Conservation (phyloP, 2,888 invertebrate species). For the Cryptus armator region DNA sequence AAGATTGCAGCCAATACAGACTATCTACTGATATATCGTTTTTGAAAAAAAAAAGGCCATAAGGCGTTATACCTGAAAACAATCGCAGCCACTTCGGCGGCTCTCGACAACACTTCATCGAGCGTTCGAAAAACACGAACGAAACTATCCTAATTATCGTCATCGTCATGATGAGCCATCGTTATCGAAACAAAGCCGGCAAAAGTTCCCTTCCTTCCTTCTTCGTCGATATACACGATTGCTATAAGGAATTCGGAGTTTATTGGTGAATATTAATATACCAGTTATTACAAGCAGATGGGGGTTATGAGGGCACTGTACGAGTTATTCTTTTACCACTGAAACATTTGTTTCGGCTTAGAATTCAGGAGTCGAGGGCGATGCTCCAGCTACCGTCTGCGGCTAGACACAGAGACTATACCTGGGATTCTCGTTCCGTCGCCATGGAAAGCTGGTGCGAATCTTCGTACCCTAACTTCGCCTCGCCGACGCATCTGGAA, state of each 20-base stretch:
- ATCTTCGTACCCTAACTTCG: conserved; percentile 29
- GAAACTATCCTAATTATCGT: conserved; percentile 39
- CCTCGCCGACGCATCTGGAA: conserved; percentile 78
- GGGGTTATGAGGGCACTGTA: not conserved
- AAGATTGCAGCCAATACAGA: conserved; percentile 18
- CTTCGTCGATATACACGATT: not conserved
- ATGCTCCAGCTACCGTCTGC: conserved; percentile 19
- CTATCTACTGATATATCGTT: conserved; percentile 2
- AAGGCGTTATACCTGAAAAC: conserved; percentile 52
- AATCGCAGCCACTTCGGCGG: conserved; percentile 56
- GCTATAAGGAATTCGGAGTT: not conserved
- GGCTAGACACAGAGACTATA: conserved; percentile 18
- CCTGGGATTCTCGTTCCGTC: conserved; percentile 36
- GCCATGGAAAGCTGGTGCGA: conserved; percentile 49
- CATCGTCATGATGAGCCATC: conserved; percentile 26
- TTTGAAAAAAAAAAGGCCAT: conserved; percentile 11
- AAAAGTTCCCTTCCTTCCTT: not conserved
- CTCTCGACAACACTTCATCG: conserved; percentile 28
- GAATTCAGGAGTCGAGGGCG: conserved; percentile 17
- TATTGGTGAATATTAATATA: not conserved
- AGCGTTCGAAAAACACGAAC: conserved; percentile 12
- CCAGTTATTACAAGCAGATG: not conserved
- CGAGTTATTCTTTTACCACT: conserved; percentile 33
- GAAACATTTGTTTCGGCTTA: conserved; percentile 73
- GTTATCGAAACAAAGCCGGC: conserved; percentile 9